Percentiles rank a stretch among this genome's conserved stretches.
phyloP scores from a whole-genome alignment of 2,888 invertebrate species.

The Cylloceria caligata region DNA sequence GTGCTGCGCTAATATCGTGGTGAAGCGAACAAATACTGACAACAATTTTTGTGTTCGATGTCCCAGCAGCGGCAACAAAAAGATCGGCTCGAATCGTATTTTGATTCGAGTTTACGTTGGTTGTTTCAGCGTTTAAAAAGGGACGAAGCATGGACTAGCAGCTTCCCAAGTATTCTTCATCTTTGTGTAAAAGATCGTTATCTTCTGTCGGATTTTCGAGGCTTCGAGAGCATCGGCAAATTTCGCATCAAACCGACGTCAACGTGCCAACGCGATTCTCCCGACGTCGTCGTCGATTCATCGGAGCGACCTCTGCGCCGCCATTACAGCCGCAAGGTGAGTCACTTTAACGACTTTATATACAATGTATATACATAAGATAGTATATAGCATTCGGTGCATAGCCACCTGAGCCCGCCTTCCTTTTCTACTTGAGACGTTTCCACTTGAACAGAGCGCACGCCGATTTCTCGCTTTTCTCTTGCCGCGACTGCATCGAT shows the following conservation, averaged over 20 bases:
- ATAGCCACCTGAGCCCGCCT: constrained; percentile 6
- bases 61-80: constrained; percentile 31
- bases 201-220: background rate
- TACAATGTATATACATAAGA: constrained; percentile 31
- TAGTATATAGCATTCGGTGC: constrained; percentile 10
- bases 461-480: constrained; percentile 54
- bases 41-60: constrained; percentile 47
- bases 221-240: constrained; percentile 12
- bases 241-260: constrained; percentile 53
- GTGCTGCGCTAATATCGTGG: constrained; percentile 33
- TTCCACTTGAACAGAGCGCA: constrained; percentile 54
- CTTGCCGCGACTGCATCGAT: constrained; percentile 17
- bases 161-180: constrained; percentile 49
- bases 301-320: constrained; percentile 79
- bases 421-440: constrained; percentile 47
- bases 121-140: constrained; percentile 81
- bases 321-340: constrained; percentile 83
- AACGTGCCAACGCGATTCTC: constrained; percentile 68
- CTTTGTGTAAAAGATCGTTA: constrained; percentile 26
- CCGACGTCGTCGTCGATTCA: constrained; percentile 67
- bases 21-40: constrained; percentile 9
- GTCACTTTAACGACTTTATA: constrained; percentile 69
- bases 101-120: constrained; percentile 75
- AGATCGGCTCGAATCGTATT: constrained; percentile 68
- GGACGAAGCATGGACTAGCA: constrained; percentile 81